phyloP scores from a whole-genome alignment of 1,140 invertebrate species.

The Panagrolaimus sp. region DNA sequence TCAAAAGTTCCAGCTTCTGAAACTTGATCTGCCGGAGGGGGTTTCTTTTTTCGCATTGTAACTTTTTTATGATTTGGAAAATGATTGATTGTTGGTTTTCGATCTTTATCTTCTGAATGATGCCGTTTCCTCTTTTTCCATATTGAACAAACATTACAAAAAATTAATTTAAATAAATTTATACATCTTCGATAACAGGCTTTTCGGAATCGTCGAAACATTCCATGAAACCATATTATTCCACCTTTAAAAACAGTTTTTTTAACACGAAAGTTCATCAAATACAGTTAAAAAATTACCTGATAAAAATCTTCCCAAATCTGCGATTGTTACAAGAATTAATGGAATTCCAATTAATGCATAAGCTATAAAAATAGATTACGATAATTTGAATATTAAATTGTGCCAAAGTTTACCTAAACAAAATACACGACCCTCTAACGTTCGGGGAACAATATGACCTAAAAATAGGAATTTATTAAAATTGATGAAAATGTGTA shows the following conservation, averaged over 20 bases:
- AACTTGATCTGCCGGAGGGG: slow-evolving; percentile 38
- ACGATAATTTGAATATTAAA: too few species aligned
- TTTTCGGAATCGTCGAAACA: slow-evolving; percentile 43
- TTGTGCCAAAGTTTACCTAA: slow-evolving; percentile 46
- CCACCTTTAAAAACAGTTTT: slow-evolving; percentile 41
- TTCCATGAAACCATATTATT: slow-evolving; percentile 55
- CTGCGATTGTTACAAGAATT: slow-evolving; percentile 64
- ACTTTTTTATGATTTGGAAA: slow-evolving; percentile 16
- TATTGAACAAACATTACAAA: slow-evolving; percentile 21
- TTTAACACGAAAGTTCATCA: neutral
- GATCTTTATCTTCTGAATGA: neutral
- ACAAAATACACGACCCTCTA: slow-evolving; percentile 63
- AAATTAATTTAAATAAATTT: slow-evolving; percentile 27
- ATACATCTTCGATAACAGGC: slow-evolving; percentile 29
- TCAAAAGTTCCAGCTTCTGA: slow-evolving; percentile 59
- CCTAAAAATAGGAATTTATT: slow-evolving; percentile 52
- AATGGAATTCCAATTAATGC: slow-evolving; percentile 63
- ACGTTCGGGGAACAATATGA: slow-evolving; percentile 64
- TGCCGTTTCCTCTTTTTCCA: slow-evolving; percentile 14
- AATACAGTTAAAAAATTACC: slow-evolving; percentile 31
- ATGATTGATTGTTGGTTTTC: neutral
- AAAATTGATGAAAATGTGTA: slow-evolving; percentile 21
- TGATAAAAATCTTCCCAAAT: slow-evolving; percentile 61
- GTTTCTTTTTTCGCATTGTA: slow-evolving; percentile 18
- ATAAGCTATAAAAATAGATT: slow-evolving; percentile 55